A percentile compares a stretch with the other conserved stretches of the same genome.
Evolutionary conservation across 2,797 vertebrate species (phyloP).

Genomic region (Pogonophryne albipinna): DNA sequence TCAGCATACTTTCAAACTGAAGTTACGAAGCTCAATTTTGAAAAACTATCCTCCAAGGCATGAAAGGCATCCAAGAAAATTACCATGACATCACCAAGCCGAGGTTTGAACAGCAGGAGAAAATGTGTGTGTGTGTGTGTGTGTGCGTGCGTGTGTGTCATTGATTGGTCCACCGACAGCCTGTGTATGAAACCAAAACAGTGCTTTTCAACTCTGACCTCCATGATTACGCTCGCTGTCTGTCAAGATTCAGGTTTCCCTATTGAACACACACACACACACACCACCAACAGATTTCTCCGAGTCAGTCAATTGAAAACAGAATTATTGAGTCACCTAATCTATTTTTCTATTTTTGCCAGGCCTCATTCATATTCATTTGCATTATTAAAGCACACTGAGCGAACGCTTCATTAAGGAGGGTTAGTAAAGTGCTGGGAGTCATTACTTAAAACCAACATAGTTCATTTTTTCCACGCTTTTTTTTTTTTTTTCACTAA

Average conservation of each 20-base stretch:
- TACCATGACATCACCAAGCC: no score
- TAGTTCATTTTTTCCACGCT: background rate
- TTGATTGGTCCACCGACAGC: constrained; percentile 8
- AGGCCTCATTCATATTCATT: background rate
- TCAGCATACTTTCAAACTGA: constrained; percentile 1
- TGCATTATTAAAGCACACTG: background rate
- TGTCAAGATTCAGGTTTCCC: constrained; percentile 25
- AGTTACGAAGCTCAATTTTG: constrained; percentile 1
- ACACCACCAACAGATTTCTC: constrained; percentile 28
- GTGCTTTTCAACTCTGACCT: constrained; percentile 48
- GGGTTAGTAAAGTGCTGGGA: background rate
- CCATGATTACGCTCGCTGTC: constrained; percentile 14
- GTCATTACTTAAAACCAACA: background rate
- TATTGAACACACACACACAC: background rate
- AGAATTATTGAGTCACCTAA: constrained; percentile 22
- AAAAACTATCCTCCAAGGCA: background rate
- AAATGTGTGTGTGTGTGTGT: constrained; percentile 10
- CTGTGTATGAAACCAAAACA: constrained; percentile 26
- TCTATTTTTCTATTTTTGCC: background rate
- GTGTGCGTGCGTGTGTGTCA: background rate
- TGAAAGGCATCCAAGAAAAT: background rate
- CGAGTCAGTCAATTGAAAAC: constrained; percentile 47
- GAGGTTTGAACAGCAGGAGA: no score
- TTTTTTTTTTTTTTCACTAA: no score
- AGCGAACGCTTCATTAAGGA: background rate